Evolutionary conservation across 2,113 vertebrate genomes (phyloP).

Genomic region (Pholis gunnellus): DNA sequence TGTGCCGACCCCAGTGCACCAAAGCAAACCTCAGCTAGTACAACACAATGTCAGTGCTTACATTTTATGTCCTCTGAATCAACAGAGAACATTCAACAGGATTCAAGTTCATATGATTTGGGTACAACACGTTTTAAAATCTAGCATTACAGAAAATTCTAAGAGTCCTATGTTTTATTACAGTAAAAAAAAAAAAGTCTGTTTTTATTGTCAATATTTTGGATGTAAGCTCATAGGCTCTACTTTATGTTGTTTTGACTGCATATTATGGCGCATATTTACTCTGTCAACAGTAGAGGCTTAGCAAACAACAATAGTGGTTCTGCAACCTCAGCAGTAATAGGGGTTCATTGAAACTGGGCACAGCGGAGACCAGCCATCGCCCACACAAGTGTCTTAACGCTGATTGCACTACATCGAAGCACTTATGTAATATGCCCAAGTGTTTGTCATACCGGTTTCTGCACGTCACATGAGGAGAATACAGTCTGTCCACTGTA

Average conservation of each 20-base stretch:
- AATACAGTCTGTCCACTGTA: not conserved
- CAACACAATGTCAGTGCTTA: constrained; percentile 14
- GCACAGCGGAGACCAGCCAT: not conserved
- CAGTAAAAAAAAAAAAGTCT: not conserved
- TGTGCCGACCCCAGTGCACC: constrained; percentile 16
- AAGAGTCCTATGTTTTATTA: not conserved
- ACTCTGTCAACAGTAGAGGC: constrained; percentile 48
- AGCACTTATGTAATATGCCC: constrained; percentile 37
- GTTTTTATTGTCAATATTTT: not conserved
- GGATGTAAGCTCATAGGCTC: not conserved
- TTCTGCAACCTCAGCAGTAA: constrained; percentile 39
- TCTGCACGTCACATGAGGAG: not conserved
- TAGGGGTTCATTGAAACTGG: constrained; percentile 36
- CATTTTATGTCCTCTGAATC: not conserved
- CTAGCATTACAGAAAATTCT: not conserved
- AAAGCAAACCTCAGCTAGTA: constrained; percentile 40
- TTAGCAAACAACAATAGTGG: constrained; percentile 35
- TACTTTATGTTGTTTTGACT: constrained; percentile 8
- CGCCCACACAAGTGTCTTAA: not conserved
- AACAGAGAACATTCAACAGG: not conserved
- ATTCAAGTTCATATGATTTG: not conserved
- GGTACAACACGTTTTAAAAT: not conserved
- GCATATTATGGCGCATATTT: constrained; percentile 39
- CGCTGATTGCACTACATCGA: constrained; percentile 40
- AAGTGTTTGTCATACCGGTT: not conserved